These are phyloP conservation scores for Crax fasciolata DNA, from an alignment of 2,797 vertebrate species.

Conservation along the genomic window DNA sequence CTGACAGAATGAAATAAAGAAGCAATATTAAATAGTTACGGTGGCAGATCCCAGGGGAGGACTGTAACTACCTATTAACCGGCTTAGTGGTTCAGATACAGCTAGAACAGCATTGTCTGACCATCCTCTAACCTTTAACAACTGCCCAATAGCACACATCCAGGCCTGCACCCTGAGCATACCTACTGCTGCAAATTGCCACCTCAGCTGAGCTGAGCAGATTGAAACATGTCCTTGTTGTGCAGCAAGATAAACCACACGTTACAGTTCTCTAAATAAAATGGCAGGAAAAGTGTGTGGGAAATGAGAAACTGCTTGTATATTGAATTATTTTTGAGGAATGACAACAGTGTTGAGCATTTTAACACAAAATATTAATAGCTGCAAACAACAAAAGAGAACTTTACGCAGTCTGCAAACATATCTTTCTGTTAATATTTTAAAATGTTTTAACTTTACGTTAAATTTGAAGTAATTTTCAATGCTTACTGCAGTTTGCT, in stretches of 20 bases:
- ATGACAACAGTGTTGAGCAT: background rate
- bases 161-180: background rate
- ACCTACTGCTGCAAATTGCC: background rate
- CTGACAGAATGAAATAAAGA: background rate
- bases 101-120: background rate
- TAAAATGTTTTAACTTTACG: background rate
- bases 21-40: background rate
- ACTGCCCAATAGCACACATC: background rate
- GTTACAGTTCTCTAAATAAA: background rate
- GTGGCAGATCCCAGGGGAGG: background rate
- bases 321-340: background rate
- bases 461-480: background rate
- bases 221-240: background rate
- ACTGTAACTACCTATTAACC: background rate
- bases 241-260: background rate
- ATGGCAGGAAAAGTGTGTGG: background rate
- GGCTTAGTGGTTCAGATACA: background rate
- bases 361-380: background rate
- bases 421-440: background rate
- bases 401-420: background rate
- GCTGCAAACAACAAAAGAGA: background rate
- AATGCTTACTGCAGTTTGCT: background rate
- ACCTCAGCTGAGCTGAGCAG: background rate
- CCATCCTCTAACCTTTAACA: background rate
- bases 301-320: background rate